A percentile compares a stretch with the other conserved stretches of the same genome.
These are phyloP conservation scores for Diplosoma virens DNA, from an alignment of 23 tunicate species.

Conservation along the genomic window DNA sequence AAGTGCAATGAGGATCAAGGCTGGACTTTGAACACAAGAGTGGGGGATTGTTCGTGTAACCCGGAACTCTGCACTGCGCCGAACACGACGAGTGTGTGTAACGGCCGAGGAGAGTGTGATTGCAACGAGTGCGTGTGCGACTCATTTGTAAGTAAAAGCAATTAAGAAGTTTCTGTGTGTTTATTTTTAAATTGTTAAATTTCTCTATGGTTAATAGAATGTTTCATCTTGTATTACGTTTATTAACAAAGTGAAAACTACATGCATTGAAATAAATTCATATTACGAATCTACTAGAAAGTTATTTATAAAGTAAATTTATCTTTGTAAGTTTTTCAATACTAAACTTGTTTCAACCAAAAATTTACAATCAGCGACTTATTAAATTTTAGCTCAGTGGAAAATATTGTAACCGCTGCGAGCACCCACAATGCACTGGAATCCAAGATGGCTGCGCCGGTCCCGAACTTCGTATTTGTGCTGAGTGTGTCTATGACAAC, in stretches of 20 bases:
- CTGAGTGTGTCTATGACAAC: conserved; percentile 46
- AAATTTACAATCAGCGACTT: too few relatives aligned
- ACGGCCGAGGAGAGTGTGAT: conserved; percentile 53
- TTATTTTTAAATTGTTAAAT: too few relatives aligned
- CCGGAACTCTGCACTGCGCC: conserved; percentile 12
- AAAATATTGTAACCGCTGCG: conserved; percentile 39
- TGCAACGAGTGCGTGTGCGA: conserved; percentile 66
- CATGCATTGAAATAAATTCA: too few relatives aligned
- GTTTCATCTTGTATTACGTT: too few relatives aligned
- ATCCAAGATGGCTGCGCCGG: conserved; percentile 56
- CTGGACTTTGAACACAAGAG: background rate
- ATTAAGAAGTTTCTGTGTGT: too few relatives aligned
- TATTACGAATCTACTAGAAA: too few relatives aligned
- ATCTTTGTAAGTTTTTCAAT: too few relatives aligned
- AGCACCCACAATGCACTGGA: conserved; percentile 56
- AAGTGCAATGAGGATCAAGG: conserved; percentile 22
- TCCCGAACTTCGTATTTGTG: conserved; percentile 37
- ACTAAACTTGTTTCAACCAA: too few relatives aligned
- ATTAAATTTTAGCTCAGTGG: background rate
- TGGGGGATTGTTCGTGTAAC: conserved; percentile 48
- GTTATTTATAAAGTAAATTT: too few relatives aligned
- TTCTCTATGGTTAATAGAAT: too few relatives aligned
- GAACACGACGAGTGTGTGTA: conserved; percentile 16
- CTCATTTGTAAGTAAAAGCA: conserved; percentile 21
- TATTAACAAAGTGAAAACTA: too few relatives aligned